A percentile compares a stretch with the other conserved stretches of the same genome.
phyloP scores from a whole-genome alignment of 2,888 invertebrate genomes.

The Clusia tigrina region DNA sequence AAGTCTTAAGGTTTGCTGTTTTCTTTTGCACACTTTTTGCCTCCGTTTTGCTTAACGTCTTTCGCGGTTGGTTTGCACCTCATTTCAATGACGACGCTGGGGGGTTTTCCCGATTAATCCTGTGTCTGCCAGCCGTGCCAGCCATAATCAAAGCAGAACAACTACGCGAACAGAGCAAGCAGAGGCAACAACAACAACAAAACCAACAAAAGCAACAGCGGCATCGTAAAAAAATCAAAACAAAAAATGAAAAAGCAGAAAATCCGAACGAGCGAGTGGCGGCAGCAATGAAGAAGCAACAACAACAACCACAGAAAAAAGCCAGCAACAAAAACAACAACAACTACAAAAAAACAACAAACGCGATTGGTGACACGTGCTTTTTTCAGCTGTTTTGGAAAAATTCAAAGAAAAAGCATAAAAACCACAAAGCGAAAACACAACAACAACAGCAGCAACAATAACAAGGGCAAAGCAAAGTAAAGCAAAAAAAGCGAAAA shows the following conservation, averaged over 20 bases:
- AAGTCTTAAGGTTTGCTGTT: neutral
- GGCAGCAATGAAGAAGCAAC: slow-evolving; percentile 1
- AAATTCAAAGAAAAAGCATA: slow-evolving; percentile 51
- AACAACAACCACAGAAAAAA: neutral
- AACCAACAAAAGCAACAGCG: neutral
- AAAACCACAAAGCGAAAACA: slow-evolving; percentile 48
- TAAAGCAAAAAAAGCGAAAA: slow-evolving; percentile 29
- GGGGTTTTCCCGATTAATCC: slow-evolving; percentile 49
- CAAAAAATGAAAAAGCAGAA: slow-evolving; percentile 4
- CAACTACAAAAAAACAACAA: slow-evolving; percentile 24
- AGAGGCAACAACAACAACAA: slow-evolving; percentile 46
- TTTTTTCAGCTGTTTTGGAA: slow-evolving; percentile 62
- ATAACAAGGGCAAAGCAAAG: slow-evolving; percentile 31
- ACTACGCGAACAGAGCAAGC: slow-evolving; percentile 31
- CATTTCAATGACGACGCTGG: slow-evolving; percentile 21
- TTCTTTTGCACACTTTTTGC: neutral
- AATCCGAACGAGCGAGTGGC: neutral
- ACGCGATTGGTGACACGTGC: slow-evolving; percentile 53
- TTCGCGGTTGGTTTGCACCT: slow-evolving; percentile 15
- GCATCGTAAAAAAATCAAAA: neutral
- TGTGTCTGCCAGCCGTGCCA: slow-evolving; percentile 44
- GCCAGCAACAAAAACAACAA: slow-evolving; percentile 19
- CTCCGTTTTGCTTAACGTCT: neutral
- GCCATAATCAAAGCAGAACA: slow-evolving; percentile 18
- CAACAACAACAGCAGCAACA: slow-evolving; percentile 41